Conservation (phyloP, 2,888 invertebrate species). For the Campoplex capitator region DNA sequence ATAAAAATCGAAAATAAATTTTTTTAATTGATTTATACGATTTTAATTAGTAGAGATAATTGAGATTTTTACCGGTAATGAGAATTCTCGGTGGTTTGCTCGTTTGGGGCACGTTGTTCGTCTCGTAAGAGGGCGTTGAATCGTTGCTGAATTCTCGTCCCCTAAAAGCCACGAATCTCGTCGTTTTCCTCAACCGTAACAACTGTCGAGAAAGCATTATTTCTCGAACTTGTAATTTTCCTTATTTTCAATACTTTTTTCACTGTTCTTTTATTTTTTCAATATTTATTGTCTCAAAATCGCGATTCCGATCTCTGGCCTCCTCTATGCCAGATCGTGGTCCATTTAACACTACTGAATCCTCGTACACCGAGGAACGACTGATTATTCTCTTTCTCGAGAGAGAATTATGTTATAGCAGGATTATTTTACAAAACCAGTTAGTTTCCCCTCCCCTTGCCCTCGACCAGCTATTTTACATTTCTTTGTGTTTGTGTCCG, state of each 20-base stretch:
- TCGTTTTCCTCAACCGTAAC: conserved; percentile 24
- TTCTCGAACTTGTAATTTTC: not conserved
- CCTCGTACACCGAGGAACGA: not conserved
- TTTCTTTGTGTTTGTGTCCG: not conserved
- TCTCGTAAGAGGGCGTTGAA: conserved; percentile 11
- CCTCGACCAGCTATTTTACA: not conserved
- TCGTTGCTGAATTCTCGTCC: conserved; percentile 62
- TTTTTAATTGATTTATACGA: no score
- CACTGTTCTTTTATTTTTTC: not conserved
- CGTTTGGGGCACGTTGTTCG: conserved; percentile 45
- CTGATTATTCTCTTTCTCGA: conserved; percentile 27
- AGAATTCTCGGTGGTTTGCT: conserved; percentile 86
- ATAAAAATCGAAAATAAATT: no score
- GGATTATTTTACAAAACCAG: conserved; percentile 12
- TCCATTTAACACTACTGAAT: conserved; percentile 64
- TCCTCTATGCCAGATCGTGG: conserved; percentile 55
- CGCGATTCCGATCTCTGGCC: not conserved
- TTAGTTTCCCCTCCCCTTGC: not conserved
- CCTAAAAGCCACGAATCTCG: not conserved
- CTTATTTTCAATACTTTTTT: not conserved
- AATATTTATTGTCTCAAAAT: no score
- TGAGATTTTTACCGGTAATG: conserved; percentile 85
- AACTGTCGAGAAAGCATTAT: conserved; percentile 66
- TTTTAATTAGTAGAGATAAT: not conserved
- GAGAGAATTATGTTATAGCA: not conserved